A percentile compares a stretch with the other conserved stretches of the same genome.
Conservation (phyloP, 2,888 invertebrate species). For the Pilophorus perplexus region DNA sequence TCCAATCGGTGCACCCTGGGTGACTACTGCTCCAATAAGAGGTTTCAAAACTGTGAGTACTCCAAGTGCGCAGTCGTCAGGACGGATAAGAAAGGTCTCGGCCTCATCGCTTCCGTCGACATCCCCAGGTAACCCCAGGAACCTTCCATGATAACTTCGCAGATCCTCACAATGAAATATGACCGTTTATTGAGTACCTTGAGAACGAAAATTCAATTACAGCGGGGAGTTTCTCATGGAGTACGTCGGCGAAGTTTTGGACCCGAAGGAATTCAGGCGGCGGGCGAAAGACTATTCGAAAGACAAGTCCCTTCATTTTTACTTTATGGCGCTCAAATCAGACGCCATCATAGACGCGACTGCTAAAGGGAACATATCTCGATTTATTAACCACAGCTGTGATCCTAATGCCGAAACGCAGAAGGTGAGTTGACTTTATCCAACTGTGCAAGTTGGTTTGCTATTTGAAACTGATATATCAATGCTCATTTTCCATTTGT, state of each 20-base stretch:
- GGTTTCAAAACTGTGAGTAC: slow-evolving; percentile 85
- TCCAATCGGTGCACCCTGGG: slow-evolving; percentile 86
- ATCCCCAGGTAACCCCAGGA: slow-evolving; percentile 63
- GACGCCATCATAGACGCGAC: slow-evolving; percentile 97
- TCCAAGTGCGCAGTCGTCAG: slow-evolving; percentile 81
- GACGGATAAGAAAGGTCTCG: slow-evolving; percentile 94
- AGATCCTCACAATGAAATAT: too few relatives aligned
- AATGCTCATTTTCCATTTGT: too few relatives aligned
- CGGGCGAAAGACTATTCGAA: slow-evolving; percentile 85
- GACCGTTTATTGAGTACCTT: too few relatives aligned
- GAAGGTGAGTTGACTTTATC: slow-evolving; percentile 59
- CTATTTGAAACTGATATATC: too few relatives aligned
- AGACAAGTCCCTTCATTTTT: slow-evolving; percentile 88
- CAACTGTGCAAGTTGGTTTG: too few relatives aligned
- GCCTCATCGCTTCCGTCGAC: slow-evolving; percentile 74
- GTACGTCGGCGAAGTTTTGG: slow-evolving; percentile 96
- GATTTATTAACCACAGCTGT: slow-evolving; percentile 99
- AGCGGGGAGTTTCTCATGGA: slow-evolving; percentile 96
- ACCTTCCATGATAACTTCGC: too few relatives aligned
- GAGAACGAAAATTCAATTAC: too few relatives aligned
- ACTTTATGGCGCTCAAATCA: slow-evolving; percentile 94
- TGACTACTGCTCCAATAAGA: slow-evolving; percentile 88
- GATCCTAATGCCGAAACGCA: slow-evolving; percentile 98
- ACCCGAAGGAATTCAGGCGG: slow-evolving; percentile 82
- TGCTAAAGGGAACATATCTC: slow-evolving; percentile 87